These are phyloP conservation scores for Mionectes olivaceus DNA, from an alignment of 2,797 vertebrate species.

Conservation along the genomic window DNA sequence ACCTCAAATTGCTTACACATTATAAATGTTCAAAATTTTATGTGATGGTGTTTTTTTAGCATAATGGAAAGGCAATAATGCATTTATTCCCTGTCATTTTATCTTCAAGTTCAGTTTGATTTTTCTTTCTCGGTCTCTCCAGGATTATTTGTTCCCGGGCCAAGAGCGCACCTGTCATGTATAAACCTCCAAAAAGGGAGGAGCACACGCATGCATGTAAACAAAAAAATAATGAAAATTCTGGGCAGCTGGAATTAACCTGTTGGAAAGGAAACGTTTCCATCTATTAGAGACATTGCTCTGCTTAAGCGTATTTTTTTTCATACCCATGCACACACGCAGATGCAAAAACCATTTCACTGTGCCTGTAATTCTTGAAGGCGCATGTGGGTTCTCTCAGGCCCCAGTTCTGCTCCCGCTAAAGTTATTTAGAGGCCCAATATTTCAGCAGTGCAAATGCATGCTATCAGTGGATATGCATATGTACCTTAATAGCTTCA, in stretches of 20 bases:
- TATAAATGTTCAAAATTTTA: background rate
- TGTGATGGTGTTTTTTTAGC: background rate
- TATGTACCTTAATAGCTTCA: background rate
- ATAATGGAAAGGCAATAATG: slow-evolving; percentile 19
- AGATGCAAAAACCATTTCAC: background rate
- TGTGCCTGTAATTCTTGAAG: background rate
- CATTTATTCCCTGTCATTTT: slow-evolving; percentile 19
- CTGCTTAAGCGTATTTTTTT: background rate
- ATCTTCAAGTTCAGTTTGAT: slow-evolving; percentile 1
- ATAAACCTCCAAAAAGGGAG: background rate
- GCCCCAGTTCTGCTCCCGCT: background rate
- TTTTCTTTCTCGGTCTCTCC: background rate
- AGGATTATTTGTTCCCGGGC: slow-evolving; percentile 33
- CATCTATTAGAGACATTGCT: background rate
- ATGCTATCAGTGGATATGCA: background rate
- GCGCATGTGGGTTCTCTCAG: background rate
- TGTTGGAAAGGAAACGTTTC: background rate
- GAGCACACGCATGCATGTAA: background rate
- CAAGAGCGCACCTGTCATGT: slow-evolving; percentile 35
- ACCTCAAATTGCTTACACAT: slow-evolving; percentile 22
- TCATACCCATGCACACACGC: fast-evolving
- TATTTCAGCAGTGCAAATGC: background rate
- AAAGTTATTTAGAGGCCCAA: background rate
- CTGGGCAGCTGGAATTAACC: slow-evolving; percentile 1
- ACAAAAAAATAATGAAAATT: background rate